Evolutionary conservation across 2,888 invertebrate genomes (phyloP).

Genomic region (Rutpela maculata): DNA sequence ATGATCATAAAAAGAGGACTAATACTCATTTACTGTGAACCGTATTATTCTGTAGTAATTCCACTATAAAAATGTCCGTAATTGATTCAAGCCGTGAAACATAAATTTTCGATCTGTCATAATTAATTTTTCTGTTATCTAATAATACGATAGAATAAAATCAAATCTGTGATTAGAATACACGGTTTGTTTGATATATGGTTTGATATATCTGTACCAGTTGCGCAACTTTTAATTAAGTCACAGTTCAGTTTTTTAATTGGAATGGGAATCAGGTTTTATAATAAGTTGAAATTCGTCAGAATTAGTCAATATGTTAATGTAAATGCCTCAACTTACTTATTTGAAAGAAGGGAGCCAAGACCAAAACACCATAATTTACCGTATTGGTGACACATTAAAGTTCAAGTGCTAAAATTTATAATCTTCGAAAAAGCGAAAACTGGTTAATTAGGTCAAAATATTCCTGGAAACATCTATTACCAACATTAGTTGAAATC

Average conservation of each 20-base stretch:
- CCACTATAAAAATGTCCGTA: not conserved
- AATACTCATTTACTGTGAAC: constrained; percentile 11
- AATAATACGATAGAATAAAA: not conserved
- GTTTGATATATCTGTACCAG: not conserved
- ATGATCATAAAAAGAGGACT: constrained; percentile 20
- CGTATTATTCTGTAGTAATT: constrained; percentile 16
- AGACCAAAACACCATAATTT: too few species aligned
- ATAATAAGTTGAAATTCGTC: not conserved
- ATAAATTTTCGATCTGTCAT: constrained; percentile 20
- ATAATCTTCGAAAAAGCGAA: too few species aligned
- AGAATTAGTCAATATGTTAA: not conserved
- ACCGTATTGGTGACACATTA: too few species aligned
- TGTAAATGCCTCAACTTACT: too few species aligned
- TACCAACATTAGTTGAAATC: too few species aligned
- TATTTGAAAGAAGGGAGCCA: too few species aligned
- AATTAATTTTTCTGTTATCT: constrained; percentile 12
- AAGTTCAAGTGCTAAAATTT: too few species aligned
- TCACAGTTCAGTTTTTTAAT: not conserved
- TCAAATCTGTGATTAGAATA: not conserved
- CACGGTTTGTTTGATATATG: not conserved
- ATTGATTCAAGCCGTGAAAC: constrained; percentile 20
- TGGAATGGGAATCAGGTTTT: not conserved
- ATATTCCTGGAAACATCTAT: too few species aligned
- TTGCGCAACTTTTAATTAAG: not conserved
- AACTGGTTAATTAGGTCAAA: too few species aligned